Percentiles rank a stretch among this genome's conserved stretches.
Evolutionary conservation across 2,888 invertebrate species (phyloP).

Genomic region (Lysandra bellargus): DNA sequence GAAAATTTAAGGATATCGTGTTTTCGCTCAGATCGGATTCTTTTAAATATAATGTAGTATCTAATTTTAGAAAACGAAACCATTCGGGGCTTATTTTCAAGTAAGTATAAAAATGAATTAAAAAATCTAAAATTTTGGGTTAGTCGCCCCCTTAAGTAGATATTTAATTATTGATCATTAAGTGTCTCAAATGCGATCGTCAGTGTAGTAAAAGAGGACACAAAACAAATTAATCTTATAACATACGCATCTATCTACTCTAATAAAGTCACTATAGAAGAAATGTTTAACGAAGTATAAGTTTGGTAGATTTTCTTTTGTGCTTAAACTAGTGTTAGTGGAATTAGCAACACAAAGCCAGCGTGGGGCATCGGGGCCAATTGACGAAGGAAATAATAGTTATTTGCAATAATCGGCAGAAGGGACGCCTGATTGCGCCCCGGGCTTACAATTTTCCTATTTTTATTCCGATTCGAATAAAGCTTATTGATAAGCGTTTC

Average conservation of each 20-base stretch:
- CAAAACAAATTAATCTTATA: not conserved
- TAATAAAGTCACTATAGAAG: not conserved
- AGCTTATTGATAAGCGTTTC: not conserved
- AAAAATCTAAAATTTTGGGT: no score
- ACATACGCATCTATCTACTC: not conserved
- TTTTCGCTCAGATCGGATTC: no score
- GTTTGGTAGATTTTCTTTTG: slow-evolving; percentile 43
- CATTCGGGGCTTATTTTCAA: no score
- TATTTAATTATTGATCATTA: no score
- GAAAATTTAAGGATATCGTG: no score
- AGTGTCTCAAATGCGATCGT: no score
- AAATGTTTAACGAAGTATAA: slow-evolving; percentile 36
- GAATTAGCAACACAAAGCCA: slow-evolving; percentile 71
- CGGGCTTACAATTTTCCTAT: slow-evolving; percentile 61
- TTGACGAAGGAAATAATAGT: slow-evolving; percentile 73
- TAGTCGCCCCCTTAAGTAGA: no score
- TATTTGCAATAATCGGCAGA: slow-evolving; percentile 73
- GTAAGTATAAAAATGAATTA: no score
- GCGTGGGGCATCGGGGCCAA: slow-evolving; percentile 57
- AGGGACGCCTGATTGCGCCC: slow-evolving; percentile 78
- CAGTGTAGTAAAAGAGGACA: not conserved
- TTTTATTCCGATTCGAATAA: slow-evolving; percentile 53
- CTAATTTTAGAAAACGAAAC: no score
- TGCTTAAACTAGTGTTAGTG: slow-evolving; percentile 55
- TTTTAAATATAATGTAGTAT: no score